Evolutionary conservation across 2,113 vertebrate species (phyloP).

Genomic region (Thunnus thynnus): DNA sequence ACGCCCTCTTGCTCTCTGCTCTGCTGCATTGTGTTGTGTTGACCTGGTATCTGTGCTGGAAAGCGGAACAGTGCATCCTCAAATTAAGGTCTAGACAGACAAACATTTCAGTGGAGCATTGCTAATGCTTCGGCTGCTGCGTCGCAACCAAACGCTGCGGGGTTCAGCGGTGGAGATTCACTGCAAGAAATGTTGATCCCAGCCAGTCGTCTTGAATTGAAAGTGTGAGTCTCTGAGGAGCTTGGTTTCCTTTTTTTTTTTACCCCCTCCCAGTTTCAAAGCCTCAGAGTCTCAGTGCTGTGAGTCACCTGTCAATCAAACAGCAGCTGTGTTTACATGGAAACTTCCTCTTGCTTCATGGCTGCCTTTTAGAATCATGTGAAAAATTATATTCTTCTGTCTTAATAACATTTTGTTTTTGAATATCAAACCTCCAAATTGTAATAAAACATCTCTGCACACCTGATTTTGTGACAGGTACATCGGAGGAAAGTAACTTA

Average conservation of each 20-base stretch:
- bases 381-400: too few species aligned
- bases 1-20: too few species aligned
- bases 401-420: too few species aligned
- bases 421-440: too few species aligned
- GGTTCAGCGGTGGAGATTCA: neutral
- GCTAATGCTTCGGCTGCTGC: constrained; percentile 52
- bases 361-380: too few species aligned
- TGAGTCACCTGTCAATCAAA: neutral
- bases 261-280: too few species aligned
- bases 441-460: too few species aligned
- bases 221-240: neutral
- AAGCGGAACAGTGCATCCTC: neutral
- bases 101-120: constrained; percentile 45
- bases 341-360: too few species aligned
- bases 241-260: too few species aligned
- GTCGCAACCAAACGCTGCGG: neutral
- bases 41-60: constrained; percentile 7
- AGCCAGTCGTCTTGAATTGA: constrained; percentile 9
- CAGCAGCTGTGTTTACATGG: neutral
- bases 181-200: constrained; percentile 49
- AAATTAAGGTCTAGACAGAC: constrained; percentile 47
- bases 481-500: too few species aligned
- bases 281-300: neutral
- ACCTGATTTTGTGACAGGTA: too few species aligned
- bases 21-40: neutral